Percentiles rank a stretch among this genome's conserved stretches.
These are phyloP conservation scores for Neodiprion fabricii DNA, from an alignment of 1,140 invertebrate genomes.

Conservation along the genomic window DNA sequence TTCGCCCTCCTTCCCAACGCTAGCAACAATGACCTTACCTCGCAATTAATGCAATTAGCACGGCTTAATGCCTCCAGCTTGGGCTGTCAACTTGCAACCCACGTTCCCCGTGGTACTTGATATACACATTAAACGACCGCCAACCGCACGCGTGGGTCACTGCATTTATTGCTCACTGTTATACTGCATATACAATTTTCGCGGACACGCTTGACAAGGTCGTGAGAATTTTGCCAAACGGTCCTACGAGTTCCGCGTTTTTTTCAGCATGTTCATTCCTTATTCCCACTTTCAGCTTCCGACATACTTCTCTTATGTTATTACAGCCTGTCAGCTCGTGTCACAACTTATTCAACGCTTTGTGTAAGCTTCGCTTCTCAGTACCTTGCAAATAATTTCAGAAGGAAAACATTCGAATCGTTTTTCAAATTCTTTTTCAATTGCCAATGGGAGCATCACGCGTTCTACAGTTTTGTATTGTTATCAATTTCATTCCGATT, in stretches of 20 bases:
- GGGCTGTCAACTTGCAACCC: not conserved
- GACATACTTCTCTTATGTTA: not conserved
- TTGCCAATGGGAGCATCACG: too few species aligned
- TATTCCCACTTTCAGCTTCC: not conserved
- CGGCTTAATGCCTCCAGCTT: not conserved
- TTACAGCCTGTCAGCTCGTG: too few species aligned
- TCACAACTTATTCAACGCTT: not conserved
- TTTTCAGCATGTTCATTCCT: not conserved
- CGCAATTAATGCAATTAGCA: not conserved
- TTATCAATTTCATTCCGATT: not conserved
- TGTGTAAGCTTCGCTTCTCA: not conserved
- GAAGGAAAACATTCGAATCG: too few species aligned
- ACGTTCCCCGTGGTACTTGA: not conserved
- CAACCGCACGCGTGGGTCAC: not conserved
- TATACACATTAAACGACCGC: not conserved
- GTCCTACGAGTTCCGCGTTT: not conserved
- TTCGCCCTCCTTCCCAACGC: not conserved
- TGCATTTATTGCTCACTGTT: not conserved
- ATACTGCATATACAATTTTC: not conserved
- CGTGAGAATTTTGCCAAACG: not conserved
- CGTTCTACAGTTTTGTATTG: too few species aligned
- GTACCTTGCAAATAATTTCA: too few species aligned
- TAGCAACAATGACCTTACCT: not conserved
- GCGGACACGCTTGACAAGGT: not conserved
- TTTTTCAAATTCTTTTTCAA: too few species aligned